These are phyloP conservation scores for Scolopax bukidnonensis DNA, from an alignment of 2,797 vertebrate species.

Conservation along the genomic window DNA sequence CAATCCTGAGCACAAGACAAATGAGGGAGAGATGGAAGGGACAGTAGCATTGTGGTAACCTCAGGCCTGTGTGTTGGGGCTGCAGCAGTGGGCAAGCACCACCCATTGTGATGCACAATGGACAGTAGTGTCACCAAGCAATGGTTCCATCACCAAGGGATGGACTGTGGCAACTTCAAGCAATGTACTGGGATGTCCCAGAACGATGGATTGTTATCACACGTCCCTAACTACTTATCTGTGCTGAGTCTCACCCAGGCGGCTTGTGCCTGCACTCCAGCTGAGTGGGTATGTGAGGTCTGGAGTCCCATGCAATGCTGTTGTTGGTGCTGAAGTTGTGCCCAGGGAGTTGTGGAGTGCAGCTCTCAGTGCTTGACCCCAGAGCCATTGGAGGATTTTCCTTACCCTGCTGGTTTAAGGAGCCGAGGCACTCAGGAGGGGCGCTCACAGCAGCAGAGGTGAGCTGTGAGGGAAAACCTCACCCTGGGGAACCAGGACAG, in stretches of 20 bases:
- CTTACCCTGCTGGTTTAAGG: background rate
- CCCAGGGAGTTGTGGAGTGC: background rate
- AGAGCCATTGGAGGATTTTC: background rate
- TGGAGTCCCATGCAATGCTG: background rate
- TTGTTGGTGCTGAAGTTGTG: background rate
- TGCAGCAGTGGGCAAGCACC: background rate
- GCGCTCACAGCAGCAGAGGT: background rate
- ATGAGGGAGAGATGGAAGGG: no score
- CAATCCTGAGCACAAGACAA: background rate
- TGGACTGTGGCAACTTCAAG: background rate
- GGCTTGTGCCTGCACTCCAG: background rate
- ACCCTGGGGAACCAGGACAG: background rate
- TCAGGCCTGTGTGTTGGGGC: no score
- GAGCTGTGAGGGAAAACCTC: background rate
- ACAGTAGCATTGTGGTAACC: background rate
- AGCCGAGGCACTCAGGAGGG: background rate
- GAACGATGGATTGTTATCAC: no score
- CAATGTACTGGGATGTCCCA: background rate
- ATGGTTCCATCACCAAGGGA: background rate
- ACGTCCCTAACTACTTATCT: background rate
- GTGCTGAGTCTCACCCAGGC: background rate
- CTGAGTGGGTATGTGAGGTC: accelerated
- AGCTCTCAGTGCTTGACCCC: background rate
- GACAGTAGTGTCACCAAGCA: background rate
- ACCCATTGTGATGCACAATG: no score